Base-by-base conservation (phyloP, 2,797 vertebrate genomes). In the Propithecus perrieri region DNA sequence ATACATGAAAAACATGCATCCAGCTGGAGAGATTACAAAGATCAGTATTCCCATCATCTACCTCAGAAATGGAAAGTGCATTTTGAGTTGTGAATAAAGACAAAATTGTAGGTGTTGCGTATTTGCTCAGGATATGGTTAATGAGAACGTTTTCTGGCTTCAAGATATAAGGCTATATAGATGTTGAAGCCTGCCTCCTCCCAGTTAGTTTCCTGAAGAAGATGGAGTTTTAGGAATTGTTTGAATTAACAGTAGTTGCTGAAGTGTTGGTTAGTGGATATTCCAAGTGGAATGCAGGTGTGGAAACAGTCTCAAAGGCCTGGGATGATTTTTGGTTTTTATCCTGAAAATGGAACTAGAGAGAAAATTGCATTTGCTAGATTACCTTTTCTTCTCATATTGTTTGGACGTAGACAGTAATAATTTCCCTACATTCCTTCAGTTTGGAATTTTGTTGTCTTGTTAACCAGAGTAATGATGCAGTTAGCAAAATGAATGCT, bases 51-150 rank as follows among this genome's bases (percentile, higher is more conserved):
- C 38, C 38, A 2, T 74, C 43, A 11, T 84, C 30, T 20, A 35
- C 72, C 61, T 91, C 14, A 18, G 53, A 92, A 78, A 86, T 85
- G 75, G 57, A 84, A 94, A 81, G 61, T 76, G 10, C 7, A 9
- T 10, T n/a, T n/a, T 35, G 55, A 89, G 6, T 35, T 85, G 43
- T 53, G 26, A 85, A 80, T 72, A n/a, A 85, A 92, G 69, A 88
- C 63, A 41, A 35, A 72, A n/a, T 57, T 41, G 43, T 75, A 8
- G 26, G 24, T 61, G 55, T 91, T 67, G 41, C 8, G 0, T 87
- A 48, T 93, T 76, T 78, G 53, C 72, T 88, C 80, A 79, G 91
- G 61, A 92, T 83, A 53, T 43, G 63, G 84, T 92, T 74, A 53
- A 1, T 46, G 30, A 30, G 83, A 59, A 69, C 80, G 33, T 83